Base-by-base conservation (phyloP, 2,113 vertebrate genomes). In the Apteryx owenii region DNA sequence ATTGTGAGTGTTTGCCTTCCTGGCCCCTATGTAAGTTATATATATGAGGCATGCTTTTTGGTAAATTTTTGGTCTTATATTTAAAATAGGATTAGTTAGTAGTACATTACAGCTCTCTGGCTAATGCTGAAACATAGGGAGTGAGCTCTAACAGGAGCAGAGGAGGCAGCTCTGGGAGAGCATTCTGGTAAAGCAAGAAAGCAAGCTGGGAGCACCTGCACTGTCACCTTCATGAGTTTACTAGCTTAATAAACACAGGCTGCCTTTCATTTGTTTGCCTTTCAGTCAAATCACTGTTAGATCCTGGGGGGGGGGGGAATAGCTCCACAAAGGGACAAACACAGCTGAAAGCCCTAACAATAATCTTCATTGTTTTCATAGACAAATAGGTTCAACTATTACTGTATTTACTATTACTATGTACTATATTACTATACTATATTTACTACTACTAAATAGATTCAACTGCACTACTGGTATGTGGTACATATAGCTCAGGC, bases 251-350 rank as follows among this genome's bases (percentile, higher is more conserved):
- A 95, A 93, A 64, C 61, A 16, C 18, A 23, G 50, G 20, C 22
- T 93, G 38, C 33, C 42, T 96, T 91, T 79, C 73, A 40, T 76
- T 91, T 33, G 25, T n/a, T 87, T 70, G 31, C 75, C 81, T 96
- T 81, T 88, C 77, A 51, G 28, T 64, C 38, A 85, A 80, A 17
- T 60, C 61, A 53, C 78, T 19, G 9, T 38, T 53, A 83, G 64
- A 44, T 89, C 28, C 29, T 61, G 22, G 17, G 25, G 40, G 25
- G 25, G 25, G 13, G 31, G 80, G 71, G 71, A 62, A 28, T 28
- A 75, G 29, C 13, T 83, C 31, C 38, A 28, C 16, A 54, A 75
- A 69, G 29, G 9, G 8, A 3, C 40, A 66, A 88, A 69, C 36
- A 18, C 7, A 70, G 5, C n/a, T 26, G 16, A 83, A 77, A 76